phyloP scores from a whole-genome alignment of 2,113 vertebrate genomes.

The Chamaetylas fuelleborni region DNA sequence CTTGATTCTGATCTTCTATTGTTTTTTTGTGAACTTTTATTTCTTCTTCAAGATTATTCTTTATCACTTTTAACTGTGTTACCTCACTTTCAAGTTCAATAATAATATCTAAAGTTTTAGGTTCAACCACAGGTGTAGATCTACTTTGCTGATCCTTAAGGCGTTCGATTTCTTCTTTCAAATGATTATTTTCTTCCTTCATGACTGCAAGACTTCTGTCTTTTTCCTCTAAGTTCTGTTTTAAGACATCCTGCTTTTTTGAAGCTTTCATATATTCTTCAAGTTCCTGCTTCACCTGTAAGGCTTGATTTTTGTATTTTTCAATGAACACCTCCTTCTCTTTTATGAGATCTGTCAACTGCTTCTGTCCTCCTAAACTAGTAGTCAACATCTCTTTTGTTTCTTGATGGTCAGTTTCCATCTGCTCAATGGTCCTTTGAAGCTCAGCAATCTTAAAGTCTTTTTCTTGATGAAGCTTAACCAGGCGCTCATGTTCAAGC shows the following conservation, averaged over 20 bases:
- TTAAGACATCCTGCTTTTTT: conserved; percentile 75
- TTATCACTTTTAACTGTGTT: conserved; percentile 81
- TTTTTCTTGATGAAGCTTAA: conserved; percentile 86
- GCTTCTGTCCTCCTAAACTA: conserved; percentile 87
- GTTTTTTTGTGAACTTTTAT: conserved; percentile 75
- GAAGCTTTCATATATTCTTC: conserved; percentile 58
- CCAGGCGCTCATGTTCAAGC: conserved; percentile 79
- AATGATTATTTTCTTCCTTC: conserved; percentile 97
- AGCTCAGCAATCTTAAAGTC: conserved; percentile 84
- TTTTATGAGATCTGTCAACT: conserved; percentile 84
- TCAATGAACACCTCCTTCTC: conserved; percentile 88
- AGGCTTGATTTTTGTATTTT: conserved; percentile 78
- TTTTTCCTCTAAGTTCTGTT: conserved; percentile 86
- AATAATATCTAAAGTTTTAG: conserved; percentile 85
- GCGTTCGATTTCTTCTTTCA: conserved; percentile 93
- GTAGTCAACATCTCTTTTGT: conserved; percentile 86
- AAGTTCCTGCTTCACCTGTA: conserved; percentile 77
- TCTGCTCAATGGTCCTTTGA: conserved; percentile 78
- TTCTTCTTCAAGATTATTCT: conserved; percentile 82
- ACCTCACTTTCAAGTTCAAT: conserved; percentile 92
- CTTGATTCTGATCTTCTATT: conserved; percentile 84
- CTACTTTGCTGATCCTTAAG: conserved; percentile 89
- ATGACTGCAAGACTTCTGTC: conserved; percentile 87
- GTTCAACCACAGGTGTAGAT: conserved; percentile 74
- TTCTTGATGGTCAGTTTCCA: conserved; percentile 80